Evolutionary conservation across 2,797 vertebrate species (phyloP), one percentile per base, ranked within the genome.

Genomic region (Girardinus metallicus): DNA sequence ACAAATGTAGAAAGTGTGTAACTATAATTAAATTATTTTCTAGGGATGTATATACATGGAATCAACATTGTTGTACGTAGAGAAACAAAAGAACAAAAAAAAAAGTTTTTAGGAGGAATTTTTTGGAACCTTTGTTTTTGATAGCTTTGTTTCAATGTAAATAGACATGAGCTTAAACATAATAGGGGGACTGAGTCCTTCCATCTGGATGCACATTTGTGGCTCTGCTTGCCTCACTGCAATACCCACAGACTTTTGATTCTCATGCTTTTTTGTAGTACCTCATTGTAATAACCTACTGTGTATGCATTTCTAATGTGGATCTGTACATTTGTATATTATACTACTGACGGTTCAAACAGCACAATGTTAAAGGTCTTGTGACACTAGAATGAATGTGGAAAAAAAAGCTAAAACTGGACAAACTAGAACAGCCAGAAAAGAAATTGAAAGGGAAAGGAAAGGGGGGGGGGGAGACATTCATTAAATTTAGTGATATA

Each of bases 1-100:
- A 96, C 95, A 97, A 92, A 96, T 98, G 97, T 99, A 98, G 97
- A 98, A 97, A 97, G 94, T 95, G 96, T 97, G 96, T 97, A 96
- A 94, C 88, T 95, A 95, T 94, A 96, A 96, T 97, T 98, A 98
- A 97, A 98, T 99, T 99, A 99, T 99, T 99, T 99, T 98, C 97
- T 97, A 98, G 98, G 97, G 96, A 89, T 98, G 97, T 99, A 99
- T 95, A 98, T 97, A 97, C 90, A 93, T 95, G 91, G 82, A 93
- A 94, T 93, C 81, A 21, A 97, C 97, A 96, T 97, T 91, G 96
- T 98, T 97, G 96, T 97, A 94, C 89, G 94, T 95, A 97, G 96
- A 95, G 91, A 95, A 94, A 96, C 92, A 95, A 96, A 97, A 96
- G 87, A 97, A 94, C 93, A 95, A 95, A 95, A 95, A 95, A 96